Base-by-base conservation (phyloP, 2,888 invertebrate species). In the Tenthredo amoena region DNA sequence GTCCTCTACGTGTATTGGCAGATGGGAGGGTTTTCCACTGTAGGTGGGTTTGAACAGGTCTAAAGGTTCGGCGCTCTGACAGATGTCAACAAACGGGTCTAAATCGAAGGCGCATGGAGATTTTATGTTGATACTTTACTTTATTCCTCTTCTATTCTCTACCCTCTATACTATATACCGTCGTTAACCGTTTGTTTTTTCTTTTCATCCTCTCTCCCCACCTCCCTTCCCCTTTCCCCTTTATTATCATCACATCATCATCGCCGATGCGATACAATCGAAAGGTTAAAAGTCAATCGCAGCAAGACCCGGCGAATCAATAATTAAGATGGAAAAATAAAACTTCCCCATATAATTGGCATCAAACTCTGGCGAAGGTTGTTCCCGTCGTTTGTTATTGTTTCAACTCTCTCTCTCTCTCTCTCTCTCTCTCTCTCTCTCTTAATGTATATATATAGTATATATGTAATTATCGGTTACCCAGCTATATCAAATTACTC, bases 41-140 rank as follows among this genome's bases (percentile, higher is more conserved):
- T 68, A 68, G 68, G 68, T 68, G 68, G 68, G 58, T 58, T n/a
- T 81, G 81, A 81, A 81, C 81, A 62, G 81, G 62, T 62, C 81
- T 62, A 31, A 62, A 40, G 58, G 58, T 81, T 81, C 81, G 37
- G 18, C n/a, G 62, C 81, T 50, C 81, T 81, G 81, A 81, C 81
- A 81, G 81, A 81, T 81, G 81, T 81, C 81, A 81, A 81, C 81
- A 81, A 81, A 81, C 81, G 81, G 58, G 62, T 62, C 62, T 81
- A 81, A 81, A 81, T 81, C 81, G 81, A 81, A 50, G 37, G 81
- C 81, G 81, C 58, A 81, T 81, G 81, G 81, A 81, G 81, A 81
- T 81, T 81, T 81, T 81, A 81, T 62, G 81, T 62, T 81, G 62
- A 81, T 81, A 81, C 81, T 81, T 81, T 50, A 62, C 40, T 37